phyloP scores from a whole-genome alignment of 2,797 vertebrate species.

The Coranthus polyacanthus region DNA sequence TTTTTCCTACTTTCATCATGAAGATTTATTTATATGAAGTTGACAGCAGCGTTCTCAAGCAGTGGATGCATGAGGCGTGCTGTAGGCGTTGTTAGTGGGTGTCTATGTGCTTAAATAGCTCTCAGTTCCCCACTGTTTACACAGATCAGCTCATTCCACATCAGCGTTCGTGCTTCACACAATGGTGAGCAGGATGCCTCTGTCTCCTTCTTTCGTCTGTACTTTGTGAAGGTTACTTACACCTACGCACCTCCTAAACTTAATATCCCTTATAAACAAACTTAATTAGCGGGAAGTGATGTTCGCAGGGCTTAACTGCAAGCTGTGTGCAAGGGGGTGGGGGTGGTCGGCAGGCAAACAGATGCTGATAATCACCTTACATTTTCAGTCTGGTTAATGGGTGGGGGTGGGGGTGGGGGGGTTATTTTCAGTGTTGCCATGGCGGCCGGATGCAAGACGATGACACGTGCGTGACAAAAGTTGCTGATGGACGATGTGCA shows the following conservation, averaged over 20 bases:
- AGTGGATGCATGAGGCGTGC: slow-evolving; percentile 5
- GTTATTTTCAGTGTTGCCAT: slow-evolving; percentile 62
- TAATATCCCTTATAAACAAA: slow-evolving; percentile 83
- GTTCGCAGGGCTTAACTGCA: slow-evolving; percentile 59
- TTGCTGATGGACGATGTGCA: slow-evolving; percentile 31
- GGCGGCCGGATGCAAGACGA: slow-evolving; percentile 14
- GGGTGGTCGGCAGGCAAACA: slow-evolving; percentile 42
- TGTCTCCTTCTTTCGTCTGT: slow-evolving; percentile 48
- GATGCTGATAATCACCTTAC: slow-evolving; percentile 67
- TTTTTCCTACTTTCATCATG: slow-evolving; percentile 23
- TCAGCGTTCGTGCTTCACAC: slow-evolving; percentile 56
- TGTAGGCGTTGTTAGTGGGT: slow-evolving; percentile 44
- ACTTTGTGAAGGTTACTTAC: slow-evolving; percentile 80
- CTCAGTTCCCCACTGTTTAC: slow-evolving; percentile 46
- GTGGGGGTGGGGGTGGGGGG: background rate
- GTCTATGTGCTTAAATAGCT: slow-evolving; percentile 58
- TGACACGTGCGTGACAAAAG: slow-evolving; percentile 40
- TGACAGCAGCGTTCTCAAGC: slow-evolving; percentile 14
- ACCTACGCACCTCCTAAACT: slow-evolving; percentile 79
- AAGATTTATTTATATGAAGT: slow-evolving; percentile 19
- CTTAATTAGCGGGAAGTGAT: slow-evolving; percentile 79
- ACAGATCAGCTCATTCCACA: slow-evolving; percentile 67
- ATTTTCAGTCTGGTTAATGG: slow-evolving; percentile 45
- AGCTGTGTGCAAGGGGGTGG: slow-evolving; percentile 32
- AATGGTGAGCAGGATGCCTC: slow-evolving; percentile 40